phyloP scores from a whole-genome alignment of 2,888 invertebrate genomes.

The Teleiodes luculella region DNA sequence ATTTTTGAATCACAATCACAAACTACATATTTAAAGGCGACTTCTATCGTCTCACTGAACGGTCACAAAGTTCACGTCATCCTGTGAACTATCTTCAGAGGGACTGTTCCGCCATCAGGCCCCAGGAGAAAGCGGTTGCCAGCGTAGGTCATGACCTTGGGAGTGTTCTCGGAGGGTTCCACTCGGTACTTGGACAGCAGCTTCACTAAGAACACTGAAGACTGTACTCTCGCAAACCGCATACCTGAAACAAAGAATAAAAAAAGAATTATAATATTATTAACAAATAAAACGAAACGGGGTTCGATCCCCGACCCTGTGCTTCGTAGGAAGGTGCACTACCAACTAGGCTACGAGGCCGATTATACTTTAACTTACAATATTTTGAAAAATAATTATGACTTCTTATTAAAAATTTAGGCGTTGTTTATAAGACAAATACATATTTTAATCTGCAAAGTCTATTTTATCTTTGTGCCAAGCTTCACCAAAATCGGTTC shows the following conservation, averaged over 20 bases:
- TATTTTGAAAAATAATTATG: no score
- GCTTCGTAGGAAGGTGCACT: no score
- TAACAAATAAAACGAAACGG: no score
- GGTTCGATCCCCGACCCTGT: no score
- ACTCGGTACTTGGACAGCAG: slow-evolving; percentile 40
- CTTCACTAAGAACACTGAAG: slow-evolving; percentile 34
- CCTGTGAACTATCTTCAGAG: not conserved
- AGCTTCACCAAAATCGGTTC: no score
- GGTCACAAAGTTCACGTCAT: slow-evolving; percentile 13
- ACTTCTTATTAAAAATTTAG: no score
- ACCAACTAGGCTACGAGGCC: no score
- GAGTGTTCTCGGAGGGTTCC: slow-evolving; percentile 28
- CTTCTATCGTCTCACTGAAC: no score
- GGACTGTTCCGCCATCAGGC: not conserved
- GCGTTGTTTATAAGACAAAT: no score
- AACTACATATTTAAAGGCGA: not conserved
- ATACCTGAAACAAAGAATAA: slow-evolving; percentile 38
- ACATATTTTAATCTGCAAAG: no score
- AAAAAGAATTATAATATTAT: not conserved
- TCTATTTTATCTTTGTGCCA: no score
- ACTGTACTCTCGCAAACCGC: slow-evolving; percentile 45
- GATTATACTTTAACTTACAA: no score
- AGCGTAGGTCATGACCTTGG: not conserved
- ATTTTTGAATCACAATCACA: not conserved
- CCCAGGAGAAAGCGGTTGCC: not conserved